phyloP scores from a whole-genome alignment of 2,888 invertebrate species.

The Chymomyza amoena region DNA sequence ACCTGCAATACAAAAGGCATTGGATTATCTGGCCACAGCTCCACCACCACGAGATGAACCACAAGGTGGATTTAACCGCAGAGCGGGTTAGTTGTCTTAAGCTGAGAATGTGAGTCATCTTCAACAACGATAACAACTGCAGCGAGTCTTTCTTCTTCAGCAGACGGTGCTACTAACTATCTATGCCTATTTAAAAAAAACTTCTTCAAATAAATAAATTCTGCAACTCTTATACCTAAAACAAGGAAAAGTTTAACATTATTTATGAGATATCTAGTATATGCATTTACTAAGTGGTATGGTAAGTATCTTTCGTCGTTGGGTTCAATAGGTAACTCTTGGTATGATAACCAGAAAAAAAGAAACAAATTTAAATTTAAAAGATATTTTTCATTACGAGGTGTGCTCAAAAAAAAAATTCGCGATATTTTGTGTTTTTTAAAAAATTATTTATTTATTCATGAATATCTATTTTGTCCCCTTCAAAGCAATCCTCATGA shows the following conservation, averaged over 20 bases:
- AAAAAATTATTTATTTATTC: no score
- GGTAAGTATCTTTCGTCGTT: background rate
- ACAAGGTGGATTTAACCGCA: constrained; percentile 51
- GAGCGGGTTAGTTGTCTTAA: constrained; percentile 36
- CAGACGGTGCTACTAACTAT: background rate
- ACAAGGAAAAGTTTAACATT: background rate
- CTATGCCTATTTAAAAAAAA: background rate
- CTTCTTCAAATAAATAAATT: background rate
- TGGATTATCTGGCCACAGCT: constrained; percentile 84
- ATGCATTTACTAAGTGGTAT: background rate
- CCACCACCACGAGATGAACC: constrained; percentile 79
- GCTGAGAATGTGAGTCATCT: background rate
- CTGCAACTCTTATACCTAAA: background rate
- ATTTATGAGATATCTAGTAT: background rate
- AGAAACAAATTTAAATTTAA: no score
- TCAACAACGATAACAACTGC: background rate
- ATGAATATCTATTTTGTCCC: no score
- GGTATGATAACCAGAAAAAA: no score
- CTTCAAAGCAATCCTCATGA: no score
- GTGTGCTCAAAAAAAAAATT: no score
- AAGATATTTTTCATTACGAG: no score
- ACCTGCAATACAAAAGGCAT: constrained; percentile 83
- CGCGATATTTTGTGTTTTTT: no score
- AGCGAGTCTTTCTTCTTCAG: background rate
- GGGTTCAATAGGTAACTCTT: no score